phyloP scores from a whole-genome alignment of 2,888 invertebrate species.

The Gymnocheta viridis region DNA sequence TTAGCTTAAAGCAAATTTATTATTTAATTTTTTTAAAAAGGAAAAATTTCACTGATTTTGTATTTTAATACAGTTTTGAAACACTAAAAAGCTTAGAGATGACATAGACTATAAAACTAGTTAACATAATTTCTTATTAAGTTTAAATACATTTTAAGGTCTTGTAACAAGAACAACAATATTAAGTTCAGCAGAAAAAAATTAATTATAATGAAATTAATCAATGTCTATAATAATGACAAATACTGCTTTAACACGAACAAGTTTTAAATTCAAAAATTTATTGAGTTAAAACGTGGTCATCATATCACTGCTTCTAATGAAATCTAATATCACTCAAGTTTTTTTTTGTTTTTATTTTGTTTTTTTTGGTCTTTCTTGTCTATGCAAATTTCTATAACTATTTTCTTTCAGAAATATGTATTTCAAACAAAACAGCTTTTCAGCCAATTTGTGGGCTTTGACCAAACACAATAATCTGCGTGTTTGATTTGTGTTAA shows the following conservation, averaged over 20 bases:
- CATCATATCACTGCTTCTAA: conserved; percentile 36
- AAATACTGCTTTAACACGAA: conserved; percentile 74
- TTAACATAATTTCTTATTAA: conserved; percentile 44
- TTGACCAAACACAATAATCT: conserved; percentile 25
- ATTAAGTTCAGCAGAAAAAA: background rate
- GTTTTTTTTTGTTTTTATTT: background rate
- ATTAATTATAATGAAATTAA: conserved; percentile 80
- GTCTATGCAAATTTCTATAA: conserved; percentile 38
- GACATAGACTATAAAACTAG: conserved; percentile 63
- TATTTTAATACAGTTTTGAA: background rate
- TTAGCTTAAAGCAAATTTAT: background rate
- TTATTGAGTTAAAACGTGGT: conserved; percentile 23
- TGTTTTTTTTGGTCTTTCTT: background rate
- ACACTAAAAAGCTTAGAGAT: conserved; percentile 21
- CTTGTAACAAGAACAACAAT: background rate
- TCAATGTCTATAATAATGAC: conserved; percentile 79
- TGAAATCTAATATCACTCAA: conserved; percentile 64
- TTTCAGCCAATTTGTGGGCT: conserved; percentile 41
- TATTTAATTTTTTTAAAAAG: background rate
- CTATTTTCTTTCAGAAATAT: conserved; percentile 27
- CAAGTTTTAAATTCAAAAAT: conserved; percentile 60
- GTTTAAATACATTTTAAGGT: background rate
- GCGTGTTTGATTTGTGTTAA: conserved; percentile 64
- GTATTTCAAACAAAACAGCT: conserved; percentile 30
- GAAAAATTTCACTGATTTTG: background rate